These are phyloP conservation scores for Heliconius hewitsoni DNA, from an alignment of 1,140 invertebrate genomes.

Conservation along the genomic window DNA sequence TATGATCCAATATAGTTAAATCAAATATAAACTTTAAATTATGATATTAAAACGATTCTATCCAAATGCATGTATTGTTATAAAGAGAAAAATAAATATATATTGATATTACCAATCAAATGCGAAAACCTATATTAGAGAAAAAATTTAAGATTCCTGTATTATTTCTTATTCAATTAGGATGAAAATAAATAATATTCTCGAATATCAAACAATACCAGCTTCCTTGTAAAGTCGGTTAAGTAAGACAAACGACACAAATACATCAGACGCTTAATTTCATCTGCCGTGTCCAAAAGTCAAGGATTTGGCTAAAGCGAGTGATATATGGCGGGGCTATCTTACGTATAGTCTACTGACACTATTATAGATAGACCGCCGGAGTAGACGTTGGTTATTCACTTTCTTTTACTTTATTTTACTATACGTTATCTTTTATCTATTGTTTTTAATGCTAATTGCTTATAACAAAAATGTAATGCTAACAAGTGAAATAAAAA, in stretches of 20 bases:
- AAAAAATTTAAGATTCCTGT: neutral
- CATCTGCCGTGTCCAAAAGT: conserved; percentile 20
- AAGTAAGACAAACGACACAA: conserved; percentile 22
- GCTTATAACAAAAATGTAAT: too few relatives aligned
- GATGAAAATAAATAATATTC: neutral
- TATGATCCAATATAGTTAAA: too few relatives aligned
- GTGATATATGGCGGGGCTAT: neutral
- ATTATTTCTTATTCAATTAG: neutral
- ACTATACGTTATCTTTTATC: neutral
- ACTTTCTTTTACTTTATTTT: neutral
- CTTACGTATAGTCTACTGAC: neutral
- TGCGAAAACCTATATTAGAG: too few relatives aligned
- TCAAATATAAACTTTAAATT: too few relatives aligned
- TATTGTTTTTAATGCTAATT: too few relatives aligned
- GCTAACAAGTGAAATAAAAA: too few relatives aligned
- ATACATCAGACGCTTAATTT: conserved; percentile 23
- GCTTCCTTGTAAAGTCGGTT: conserved; percentile 7
- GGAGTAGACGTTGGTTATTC: neutral
- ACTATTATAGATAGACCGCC: neutral
- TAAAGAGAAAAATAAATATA: too few relatives aligned
- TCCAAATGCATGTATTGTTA: too few relatives aligned
- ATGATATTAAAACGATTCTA: too few relatives aligned
- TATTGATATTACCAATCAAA: too few relatives aligned
- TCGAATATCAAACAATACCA: neutral
- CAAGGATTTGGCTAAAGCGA: conserved; percentile 10